Base-by-base conservation (phyloP, 1,140 invertebrate genomes). In the Mamestra configurata region DNA sequence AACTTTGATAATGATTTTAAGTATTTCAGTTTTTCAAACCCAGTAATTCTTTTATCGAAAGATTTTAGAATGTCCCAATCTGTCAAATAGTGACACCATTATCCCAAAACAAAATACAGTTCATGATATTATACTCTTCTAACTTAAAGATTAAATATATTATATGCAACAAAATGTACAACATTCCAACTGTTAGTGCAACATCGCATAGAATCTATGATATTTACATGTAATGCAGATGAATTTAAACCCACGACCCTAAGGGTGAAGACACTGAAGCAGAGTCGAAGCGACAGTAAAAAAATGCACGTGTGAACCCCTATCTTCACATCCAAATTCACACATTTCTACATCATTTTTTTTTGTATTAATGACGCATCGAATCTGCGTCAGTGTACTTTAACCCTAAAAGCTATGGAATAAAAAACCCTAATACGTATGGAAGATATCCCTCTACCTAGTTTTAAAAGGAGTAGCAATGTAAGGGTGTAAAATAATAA, bases 401-500 rank as follows among this genome's bases (percentile, higher is more conserved):
- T 31, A 10, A 20, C 51, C 20, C 18, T 8, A 7, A 43, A 49
- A 49, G 43, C 40, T 22, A 15, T 49, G 20, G 5, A 46, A 49
- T 49, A 10, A 70, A 68, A 15, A 66, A n/a, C n/a, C 37, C 10
- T 66, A 66, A 66, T 46, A 46, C 15, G 24, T 11, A 22, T 55
- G 8, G 22, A 55, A 55, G 20, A 24, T 8, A n/a, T 46, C 68
- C 68, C 68, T 46, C 46, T 72, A 72, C 43, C 49, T 53, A 18
- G 1, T 0, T 31, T 51, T 22, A 15, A 20, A 73, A 20, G 40
- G 24, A 46, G 18, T 46, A 76, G 37, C 43, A 61, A 61, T 61
- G 43, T 66, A 51, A 77, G 31, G 27, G 51, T 66, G 59, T 66
- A 86, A 86, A 89, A 85, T 87, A 92, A 88, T 88, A 92, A 86